A percentile compares a stretch with the other conserved stretches of the same genome.
Evolutionary conservation across 2,888 invertebrate species (phyloP).

Genomic region (Cyrtodaria siliqua): DNA sequence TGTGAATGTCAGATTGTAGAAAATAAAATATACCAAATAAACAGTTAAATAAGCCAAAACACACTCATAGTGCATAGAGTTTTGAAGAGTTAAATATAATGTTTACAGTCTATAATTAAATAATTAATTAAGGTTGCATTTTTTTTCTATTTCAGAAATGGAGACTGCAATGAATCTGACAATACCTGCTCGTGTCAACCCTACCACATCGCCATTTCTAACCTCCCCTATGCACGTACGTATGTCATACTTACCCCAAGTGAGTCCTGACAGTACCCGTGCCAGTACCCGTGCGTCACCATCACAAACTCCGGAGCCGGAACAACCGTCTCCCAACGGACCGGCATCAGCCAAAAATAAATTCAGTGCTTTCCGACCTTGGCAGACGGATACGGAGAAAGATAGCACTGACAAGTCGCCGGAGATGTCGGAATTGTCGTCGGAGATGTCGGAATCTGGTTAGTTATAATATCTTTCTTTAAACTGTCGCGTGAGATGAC

Average conservation of each 20-base stretch:
- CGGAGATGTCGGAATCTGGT: too few relatives aligned
- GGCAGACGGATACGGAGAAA: slow-evolving; percentile 62
- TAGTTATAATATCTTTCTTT: too few relatives aligned
- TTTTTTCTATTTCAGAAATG: slow-evolving; percentile 28
- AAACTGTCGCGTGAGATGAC: too few relatives aligned
- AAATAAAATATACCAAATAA: too few relatives aligned
- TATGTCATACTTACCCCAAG: slow-evolving; percentile 21
- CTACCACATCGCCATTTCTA: slow-evolving; percentile 50
- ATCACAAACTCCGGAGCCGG: slow-evolving; percentile 4
- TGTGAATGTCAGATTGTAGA: too few relatives aligned
- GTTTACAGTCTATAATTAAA: too few relatives aligned
- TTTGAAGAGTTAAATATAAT: too few relatives aligned
- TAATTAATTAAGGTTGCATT: too few relatives aligned
- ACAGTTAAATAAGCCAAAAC: too few relatives aligned
- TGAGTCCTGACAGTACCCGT: slow-evolving; percentile 38
- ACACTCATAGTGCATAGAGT: too few relatives aligned
- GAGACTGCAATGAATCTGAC: slow-evolving; percentile 52
- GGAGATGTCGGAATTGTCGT: neutral
- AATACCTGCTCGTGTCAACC: slow-evolving; percentile 43
- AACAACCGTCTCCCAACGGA: neutral
- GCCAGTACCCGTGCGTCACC: slow-evolving; percentile 23
- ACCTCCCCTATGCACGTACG: slow-evolving; percentile 43
- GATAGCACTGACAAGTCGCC: neutral
- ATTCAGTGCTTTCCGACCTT: slow-evolving; percentile 71
- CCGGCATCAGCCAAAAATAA: neutral